A percentile compares a stretch with the other conserved stretches of the same genome.
Evolutionary conservation across 2,113 vertebrate genomes (phyloP).

Genomic region (Dunckerocampus dactyliophorus): DNA sequence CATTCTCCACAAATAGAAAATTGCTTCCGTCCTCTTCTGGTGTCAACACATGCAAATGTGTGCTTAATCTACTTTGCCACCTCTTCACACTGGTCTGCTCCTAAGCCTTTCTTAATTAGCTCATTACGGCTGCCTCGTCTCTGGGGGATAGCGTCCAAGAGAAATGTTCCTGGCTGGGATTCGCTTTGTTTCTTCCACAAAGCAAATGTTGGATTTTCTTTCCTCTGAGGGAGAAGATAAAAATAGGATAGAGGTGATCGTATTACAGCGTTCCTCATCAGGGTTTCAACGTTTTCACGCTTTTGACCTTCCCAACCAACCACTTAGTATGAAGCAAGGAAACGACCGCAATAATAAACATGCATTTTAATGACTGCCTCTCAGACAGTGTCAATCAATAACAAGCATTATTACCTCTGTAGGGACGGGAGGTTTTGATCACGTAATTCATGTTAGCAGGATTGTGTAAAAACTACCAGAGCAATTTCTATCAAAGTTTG

Average conservation of each 20-base stretch:
- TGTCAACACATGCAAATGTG: conserved; percentile 41
- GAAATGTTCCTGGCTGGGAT: conserved; percentile 17
- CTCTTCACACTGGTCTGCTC: conserved; percentile 29
- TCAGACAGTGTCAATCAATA: no score
- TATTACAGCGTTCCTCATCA: background rate
- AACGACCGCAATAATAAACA: no score
- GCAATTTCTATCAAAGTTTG: no score
- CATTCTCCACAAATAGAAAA: conserved; percentile 40
- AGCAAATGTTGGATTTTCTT: conserved; percentile 6
- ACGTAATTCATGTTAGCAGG: no score
- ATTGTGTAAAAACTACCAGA: no score
- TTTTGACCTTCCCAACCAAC: conserved; percentile 2
- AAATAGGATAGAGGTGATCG: conserved; percentile 1
- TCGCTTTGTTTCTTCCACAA: conserved; percentile 23
- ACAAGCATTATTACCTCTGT: no score
- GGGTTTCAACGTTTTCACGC: background rate
- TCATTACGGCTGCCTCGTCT: conserved; percentile 41
- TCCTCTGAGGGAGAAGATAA: background rate
- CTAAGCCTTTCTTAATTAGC: conserved; percentile 56
- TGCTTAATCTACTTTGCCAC: conserved; percentile 41
- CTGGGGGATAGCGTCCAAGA: conserved; percentile 21
- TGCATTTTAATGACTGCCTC: no score
- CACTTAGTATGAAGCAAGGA: no score
- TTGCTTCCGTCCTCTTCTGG: conserved; percentile 35
- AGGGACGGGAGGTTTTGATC: no score